These are phyloP conservation scores for Biston betularia DNA, from an alignment of 2,888 invertebrate genomes.

Conservation along the genomic window DNA sequence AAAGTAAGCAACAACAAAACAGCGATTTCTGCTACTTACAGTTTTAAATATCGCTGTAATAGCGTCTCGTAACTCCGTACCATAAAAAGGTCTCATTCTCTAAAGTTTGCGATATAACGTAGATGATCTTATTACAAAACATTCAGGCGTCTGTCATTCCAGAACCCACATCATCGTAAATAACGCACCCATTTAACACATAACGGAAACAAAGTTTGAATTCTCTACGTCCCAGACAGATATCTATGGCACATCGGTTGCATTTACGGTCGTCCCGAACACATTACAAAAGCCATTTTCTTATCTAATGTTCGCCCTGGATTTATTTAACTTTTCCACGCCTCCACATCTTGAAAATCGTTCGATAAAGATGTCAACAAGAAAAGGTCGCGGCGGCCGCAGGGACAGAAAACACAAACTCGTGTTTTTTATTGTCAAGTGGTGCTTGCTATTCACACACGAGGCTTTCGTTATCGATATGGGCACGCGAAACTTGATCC, in stretches of 20 bases:
- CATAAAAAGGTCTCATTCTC: too few relatives aligned
- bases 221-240: constrained; percentile 68
- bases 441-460: constrained; percentile 50
- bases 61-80: too few relatives aligned
- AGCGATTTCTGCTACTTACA: too few relatives aligned
- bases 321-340: constrained; percentile 85
- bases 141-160: background rate
- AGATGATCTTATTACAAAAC: too few relatives aligned
- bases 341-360: constrained; percentile 80
- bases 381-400: constrained; percentile 72
- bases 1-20: too few relatives aligned
- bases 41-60: too few relatives aligned
- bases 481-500: constrained; percentile 31
- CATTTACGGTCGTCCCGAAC: constrained; percentile 83
- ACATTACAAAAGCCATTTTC: constrained; percentile 85
- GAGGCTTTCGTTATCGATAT: constrained; percentile 41
- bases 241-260: constrained; percentile 81
- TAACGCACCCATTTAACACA: constrained; percentile 36
- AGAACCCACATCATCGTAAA: constrained; percentile 30
- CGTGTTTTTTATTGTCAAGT: constrained; percentile 55
- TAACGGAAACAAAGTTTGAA: constrained; percentile 62
- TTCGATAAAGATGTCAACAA: constrained; percentile 82
- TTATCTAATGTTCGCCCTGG: constrained; percentile 83
- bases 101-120: too few relatives aligned
- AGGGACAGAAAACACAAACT: constrained; percentile 57